Base-by-base conservation (phyloP, 2,888 invertebrate genomes). In the Nyleta sp. region DNA sequence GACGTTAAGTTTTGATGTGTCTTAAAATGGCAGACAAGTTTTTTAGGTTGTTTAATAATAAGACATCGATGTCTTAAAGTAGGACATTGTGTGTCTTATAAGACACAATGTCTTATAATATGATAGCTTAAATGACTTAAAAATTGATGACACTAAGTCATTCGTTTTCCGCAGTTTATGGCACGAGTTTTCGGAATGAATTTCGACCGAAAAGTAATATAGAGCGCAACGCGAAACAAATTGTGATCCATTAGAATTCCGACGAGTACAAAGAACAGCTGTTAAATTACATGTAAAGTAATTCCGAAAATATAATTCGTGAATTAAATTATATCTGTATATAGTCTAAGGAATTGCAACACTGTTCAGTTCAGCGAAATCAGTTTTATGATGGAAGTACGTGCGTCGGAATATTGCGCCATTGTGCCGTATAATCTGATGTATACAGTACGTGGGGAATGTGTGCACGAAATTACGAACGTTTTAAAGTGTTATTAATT, bases 321-420 rank as follows among this genome's bases (percentile, higher is more conserved):
- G 10, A 20, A 20, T 20, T 44, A 20, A 44, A 44, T 44, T 18
- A 20, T 20, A 20, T 20, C 18, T 20, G 11, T n/a, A n/a, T 20
- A 13, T 44, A 20, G 4, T 17, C 20, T 10, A 20, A 44, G 22
- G 11, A 18, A 20, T 18, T 20, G 44, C 22, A 7, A 2, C 11
- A 11, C 8, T 11, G 10, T 20, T 44, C 20, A 11, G 6, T 44
- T 8, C 22, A 20, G 22, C 10, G 18, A 18, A 20, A 44, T 44
- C 20, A 44, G 20, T 46, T 46, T 46, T 46, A 46, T 24, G 42
- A 44, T 6, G 42, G 10, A 44, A 44, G 7, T 44, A 18, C 42
- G 18, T 44, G 17, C 20, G 42, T 10, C 18, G 42, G 17, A 44
- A 44, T 18, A 44, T 18, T 44, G 18, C 10, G 10, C 17, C 10